phyloP scores from a whole-genome alignment of 2,113 vertebrate species.

The Rhizomys pruinosus region DNA sequence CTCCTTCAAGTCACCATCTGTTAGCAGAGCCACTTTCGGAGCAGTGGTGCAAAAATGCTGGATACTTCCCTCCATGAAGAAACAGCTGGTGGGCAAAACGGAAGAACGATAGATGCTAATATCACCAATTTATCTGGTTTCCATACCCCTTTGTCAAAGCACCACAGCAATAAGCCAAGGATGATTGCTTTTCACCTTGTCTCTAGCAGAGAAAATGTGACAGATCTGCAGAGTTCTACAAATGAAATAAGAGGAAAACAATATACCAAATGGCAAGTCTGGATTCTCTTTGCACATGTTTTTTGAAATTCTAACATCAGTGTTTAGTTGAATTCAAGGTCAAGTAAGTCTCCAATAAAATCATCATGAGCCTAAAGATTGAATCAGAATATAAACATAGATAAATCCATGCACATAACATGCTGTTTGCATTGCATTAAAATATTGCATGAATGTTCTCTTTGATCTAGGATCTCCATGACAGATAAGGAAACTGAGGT shows the following conservation, averaged over 20 bases:
- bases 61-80: conserved; percentile 48
- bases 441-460: conserved; percentile 21
- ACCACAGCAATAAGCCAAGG: conserved; percentile 61
- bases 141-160: conserved; percentile 47
- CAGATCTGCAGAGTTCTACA: conserved; percentile 30
- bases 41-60: conserved; percentile 51
- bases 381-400: conserved; percentile 27
- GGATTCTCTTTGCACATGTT: not conserved
- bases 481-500: not conserved
- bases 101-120: conserved; percentile 61
- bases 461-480: not conserved
- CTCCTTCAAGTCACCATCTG: conserved; percentile 71
- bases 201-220: not conserved
- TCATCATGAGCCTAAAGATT: conserved; percentile 33
- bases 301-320: conserved; percentile 44
- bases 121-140: conserved; percentile 60
- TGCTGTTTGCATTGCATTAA: conserved; percentile 1
- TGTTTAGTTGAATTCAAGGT: conserved; percentile 20
- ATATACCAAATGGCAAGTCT: not conserved
- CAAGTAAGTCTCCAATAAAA: not conserved
- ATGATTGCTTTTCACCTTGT: conserved; percentile 71
- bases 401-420: conserved; percentile 17
- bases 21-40: conserved; percentile 41
- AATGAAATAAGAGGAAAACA: conserved; percentile 1
- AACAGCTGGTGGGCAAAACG: conserved; percentile 66